Evolutionary conservation across 2,113 vertebrate species (phyloP), one percentile per base, ranked within the genome.

Genomic region (Stomatorhinus ivindoensis): DNA sequence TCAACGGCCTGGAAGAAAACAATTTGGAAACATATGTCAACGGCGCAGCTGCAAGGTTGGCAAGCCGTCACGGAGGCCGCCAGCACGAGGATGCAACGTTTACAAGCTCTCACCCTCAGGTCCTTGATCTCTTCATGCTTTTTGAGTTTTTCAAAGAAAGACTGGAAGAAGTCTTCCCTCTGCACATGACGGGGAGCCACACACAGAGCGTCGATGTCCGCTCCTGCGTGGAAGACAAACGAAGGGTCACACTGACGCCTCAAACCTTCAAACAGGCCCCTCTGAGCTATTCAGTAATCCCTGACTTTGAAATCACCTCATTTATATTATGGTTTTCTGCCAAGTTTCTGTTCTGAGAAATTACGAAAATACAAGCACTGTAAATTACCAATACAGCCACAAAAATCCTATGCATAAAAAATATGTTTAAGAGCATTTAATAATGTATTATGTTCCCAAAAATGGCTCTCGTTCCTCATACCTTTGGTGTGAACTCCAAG

Each of bases 401-500:
- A 42, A 7, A 42, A 80, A 80, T 0, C 35, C 73, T 19, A n/a
- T 21, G 19, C 39, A 84, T n/a, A n/a, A 84, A 84, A 1, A 84
- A 87, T 35, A 87, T 19, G 50, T 39, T 9, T n/a, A 46, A 44
- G 61, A n/a, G 19, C 39, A 84, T 47, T 13, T n/a, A 47, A 10
- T 19, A 84, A 84, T 21, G 27, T 73, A 83, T 17, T 31, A 51
- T 13, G n/a, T 27, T 65, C 61, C 24, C 21, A 69, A 13, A 69
- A 27, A 31, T 51, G 51, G 46, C 15, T 39, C 31, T 69, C 15
- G n/a, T 55, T 44, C 3, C 87, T 80, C 83, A 85, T 97, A 99
- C 98, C 98, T 98, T 98, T 99, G 83, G 98, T 99, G 92, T 99
- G 98, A n/a, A 99, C 98, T 92, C 98, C 98, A 82, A 99, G 97